Conservation (phyloP, 2,797 vertebrate species). For the Takifugu rubripes region DNA sequence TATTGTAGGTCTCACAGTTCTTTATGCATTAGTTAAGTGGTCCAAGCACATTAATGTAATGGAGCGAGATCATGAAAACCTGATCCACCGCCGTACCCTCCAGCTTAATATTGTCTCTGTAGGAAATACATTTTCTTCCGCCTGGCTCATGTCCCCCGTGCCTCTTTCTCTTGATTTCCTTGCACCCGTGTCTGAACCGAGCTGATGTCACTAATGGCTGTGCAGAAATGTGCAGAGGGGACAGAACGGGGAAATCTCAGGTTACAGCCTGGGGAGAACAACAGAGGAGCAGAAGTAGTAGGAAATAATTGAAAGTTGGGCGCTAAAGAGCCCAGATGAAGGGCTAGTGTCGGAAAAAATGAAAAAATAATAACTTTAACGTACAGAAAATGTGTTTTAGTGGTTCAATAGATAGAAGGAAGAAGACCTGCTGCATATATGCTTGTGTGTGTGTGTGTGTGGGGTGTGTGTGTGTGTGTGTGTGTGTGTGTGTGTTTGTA, state of each 20-base stretch:
- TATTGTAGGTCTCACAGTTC: slow-evolving; percentile 72
- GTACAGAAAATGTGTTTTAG: too few species aligned
- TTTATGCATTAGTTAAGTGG: slow-evolving; percentile 85
- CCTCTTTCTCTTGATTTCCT: slow-evolving; percentile 25
- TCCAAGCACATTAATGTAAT: slow-evolving; percentile 89
- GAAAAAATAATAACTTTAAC: too few species aligned
- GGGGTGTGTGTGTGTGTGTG: slow-evolving; percentile 11
- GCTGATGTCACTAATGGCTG: slow-evolving; percentile 87
- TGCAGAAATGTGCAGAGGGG: slow-evolving; percentile 77
- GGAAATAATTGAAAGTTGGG: not conserved
- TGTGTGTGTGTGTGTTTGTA: slow-evolving; percentile 37
- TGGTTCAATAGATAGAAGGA: too few species aligned
- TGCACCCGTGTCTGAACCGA: slow-evolving; percentile 57
- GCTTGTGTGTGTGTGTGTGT: too few species aligned
- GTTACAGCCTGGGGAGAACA: slow-evolving; percentile 74
- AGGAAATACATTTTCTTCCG: slow-evolving; percentile 30
- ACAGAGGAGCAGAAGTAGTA: not conserved
- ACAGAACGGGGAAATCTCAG: slow-evolving; percentile 77
- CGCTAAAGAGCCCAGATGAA: too few species aligned
- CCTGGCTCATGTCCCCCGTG: slow-evolving; percentile 36
- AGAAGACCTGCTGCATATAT: too few species aligned
- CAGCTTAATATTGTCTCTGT: slow-evolving; percentile 43
- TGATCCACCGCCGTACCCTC: slow-evolving; percentile 67
- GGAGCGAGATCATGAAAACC: slow-evolving; percentile 88
- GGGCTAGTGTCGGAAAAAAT: too few species aligned